Evolutionary conservation across 2,113 vertebrate species (phyloP), one percentile per base, ranked within the genome.

Genomic region (Steatornis caripensis): DNA sequence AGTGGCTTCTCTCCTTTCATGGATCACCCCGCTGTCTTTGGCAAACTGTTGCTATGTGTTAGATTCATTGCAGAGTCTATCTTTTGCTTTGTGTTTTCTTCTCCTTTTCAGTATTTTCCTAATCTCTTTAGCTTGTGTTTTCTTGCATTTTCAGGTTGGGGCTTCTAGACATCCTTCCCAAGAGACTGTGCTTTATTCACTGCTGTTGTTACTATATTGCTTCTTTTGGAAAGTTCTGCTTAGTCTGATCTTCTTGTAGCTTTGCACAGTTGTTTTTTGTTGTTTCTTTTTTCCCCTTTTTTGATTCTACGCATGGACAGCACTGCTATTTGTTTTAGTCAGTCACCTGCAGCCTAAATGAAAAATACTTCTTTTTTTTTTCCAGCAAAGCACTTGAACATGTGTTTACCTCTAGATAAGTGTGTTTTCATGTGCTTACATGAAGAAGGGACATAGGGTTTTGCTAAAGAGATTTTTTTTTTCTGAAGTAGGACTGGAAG

Each of bases 11-110:
- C 5, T 64, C 48, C 53, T 45, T 49, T 54, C 48, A 46, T 1
- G 0, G 53, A 51, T 51, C 2, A 9, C 22, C 18, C 1, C 0
- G 2, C 14, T 37, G 23, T 23, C 26, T 55, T 80, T 5, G 9
- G 23, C 1, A 1, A 54, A 21, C 34, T 32, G 57, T 72, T 66
- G n/a, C 39, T 39, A 9, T 78, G 27, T 69, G 34, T 27, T 26
- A 80, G 30, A 53, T 69, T 46, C 26, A 19, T 64, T 87, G n/a
- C 23, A 46, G 39, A 49, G 37, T 46, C n/a, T 24, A 2, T 55
- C 15, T 61, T 71, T 41, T 46, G 30, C 41, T 51, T 58, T 69
- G 39, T 72, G 15, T 54, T 69, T 75, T 70, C 55, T 34, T 82
- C 53, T 65, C 15, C 15, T 76, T 54, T 66, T 74, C 20, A 22